These are phyloP conservation scores for Papilio elwesi DNA, from an alignment of 2,888 invertebrate genomes.

Conservation along the genomic window DNA sequence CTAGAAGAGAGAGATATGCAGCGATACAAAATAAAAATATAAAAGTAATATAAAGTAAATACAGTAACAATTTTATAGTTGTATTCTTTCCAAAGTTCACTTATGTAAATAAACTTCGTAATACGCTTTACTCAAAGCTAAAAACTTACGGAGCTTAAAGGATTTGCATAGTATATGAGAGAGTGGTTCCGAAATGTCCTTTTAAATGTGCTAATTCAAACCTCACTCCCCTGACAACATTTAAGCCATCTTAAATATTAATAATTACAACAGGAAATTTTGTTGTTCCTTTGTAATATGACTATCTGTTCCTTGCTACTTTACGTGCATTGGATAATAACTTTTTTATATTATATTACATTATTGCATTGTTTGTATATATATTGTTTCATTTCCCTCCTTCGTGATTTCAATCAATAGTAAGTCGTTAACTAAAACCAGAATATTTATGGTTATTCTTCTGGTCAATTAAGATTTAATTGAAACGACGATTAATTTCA, in stretches of 20 bases:
- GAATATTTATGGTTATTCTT: too few species aligned
- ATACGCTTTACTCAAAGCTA: slow-evolving; percentile 17
- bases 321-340: neutral
- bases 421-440: too few species aligned
- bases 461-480: too few species aligned
- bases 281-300: neutral
- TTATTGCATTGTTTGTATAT: too few species aligned
- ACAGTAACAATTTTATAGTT: too few species aligned
- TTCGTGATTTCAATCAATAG: too few species aligned
- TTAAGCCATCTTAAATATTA: slow-evolving; percentile 15
- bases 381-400: too few species aligned
- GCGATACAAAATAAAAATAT: too few species aligned
- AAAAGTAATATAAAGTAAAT: too few species aligned
- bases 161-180: slow-evolving; percentile 31
- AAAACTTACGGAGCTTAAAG: slow-evolving; percentile 25
- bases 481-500: too few species aligned
- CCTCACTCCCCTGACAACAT: neutral
- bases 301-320: neutral
- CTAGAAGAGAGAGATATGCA: too few species aligned
- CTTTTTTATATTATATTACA: too few species aligned
- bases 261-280: neutral
- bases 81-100: neutral
- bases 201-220: slow-evolving; percentile 18
- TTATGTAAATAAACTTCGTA: slow-evolving; percentile 10
- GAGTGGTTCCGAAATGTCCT: slow-evolving; percentile 21